These are phyloP conservation scores for Calameuta idolon DNA, from an alignment of 2,888 invertebrate genomes.

Conservation along the genomic window DNA sequence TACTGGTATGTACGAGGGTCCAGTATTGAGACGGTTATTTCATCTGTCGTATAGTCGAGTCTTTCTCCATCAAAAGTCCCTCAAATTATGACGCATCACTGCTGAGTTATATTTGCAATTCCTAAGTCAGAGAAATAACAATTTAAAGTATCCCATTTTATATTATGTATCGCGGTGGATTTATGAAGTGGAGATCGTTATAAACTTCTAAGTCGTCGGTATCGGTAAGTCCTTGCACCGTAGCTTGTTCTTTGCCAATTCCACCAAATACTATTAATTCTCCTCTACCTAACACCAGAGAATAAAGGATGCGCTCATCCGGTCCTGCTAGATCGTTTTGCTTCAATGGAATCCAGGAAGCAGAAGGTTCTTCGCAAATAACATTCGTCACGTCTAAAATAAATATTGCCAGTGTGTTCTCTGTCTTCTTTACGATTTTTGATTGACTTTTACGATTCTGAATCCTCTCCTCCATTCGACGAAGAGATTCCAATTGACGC, in stretches of 20 bases:
- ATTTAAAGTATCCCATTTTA: conserved; percentile 35
- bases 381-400: conserved; percentile 86
- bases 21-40: too few relatives aligned
- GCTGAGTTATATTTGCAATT: neutral
- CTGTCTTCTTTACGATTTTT: conserved; percentile 72
- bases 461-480: conserved; percentile 75
- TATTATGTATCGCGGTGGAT: conserved; percentile 60
- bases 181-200: conserved; percentile 64
- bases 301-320: conserved; percentile 91
- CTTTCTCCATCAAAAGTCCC: neutral
- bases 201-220: conserved; percentile 60
- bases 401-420: conserved; percentile 84
- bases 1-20: too few relatives aligned
- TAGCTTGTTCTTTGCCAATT: conserved; percentile 82
- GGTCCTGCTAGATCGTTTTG: conserved; percentile 78
- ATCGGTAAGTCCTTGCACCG: conserved; percentile 67
- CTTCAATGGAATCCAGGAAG: conserved; percentile 79
- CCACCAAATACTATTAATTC: conserved; percentile 98
- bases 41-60: neutral
- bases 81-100: neutral
- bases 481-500: conserved; percentile 74
- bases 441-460: conserved; percentile 59
- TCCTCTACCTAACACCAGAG: conserved; percentile 88
- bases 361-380: conserved; percentile 74
- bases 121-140: neutral